Evolutionary conservation across 2,113 vertebrate species (phyloP).

Genomic region (Copsychus sechellarum): DNA sequence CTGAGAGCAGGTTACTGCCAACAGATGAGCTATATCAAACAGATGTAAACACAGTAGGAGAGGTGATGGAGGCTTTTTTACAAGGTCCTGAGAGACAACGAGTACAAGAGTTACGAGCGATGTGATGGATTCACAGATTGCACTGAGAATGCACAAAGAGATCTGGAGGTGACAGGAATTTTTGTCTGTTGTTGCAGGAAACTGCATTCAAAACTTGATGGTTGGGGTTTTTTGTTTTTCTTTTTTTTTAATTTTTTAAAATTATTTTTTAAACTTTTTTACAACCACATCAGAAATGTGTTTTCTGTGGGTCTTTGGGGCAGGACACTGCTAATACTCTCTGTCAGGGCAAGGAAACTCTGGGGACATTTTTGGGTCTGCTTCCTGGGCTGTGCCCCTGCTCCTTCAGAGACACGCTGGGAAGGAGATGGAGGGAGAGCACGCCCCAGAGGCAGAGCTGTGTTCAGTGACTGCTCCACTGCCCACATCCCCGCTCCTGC

Average conservation of each 20-base stretch:
- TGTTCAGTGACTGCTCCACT: background rate
- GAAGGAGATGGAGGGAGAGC: background rate
- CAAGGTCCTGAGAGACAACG: background rate
- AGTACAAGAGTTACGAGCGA: background rate
- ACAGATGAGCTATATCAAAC: background rate
- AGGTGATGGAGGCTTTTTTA: background rate
- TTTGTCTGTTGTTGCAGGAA: background rate
- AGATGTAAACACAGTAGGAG: slow-evolving; percentile 34
- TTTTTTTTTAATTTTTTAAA: too few species aligned
- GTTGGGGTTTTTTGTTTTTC: background rate
- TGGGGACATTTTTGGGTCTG: background rate
- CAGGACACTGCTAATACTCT: background rate
- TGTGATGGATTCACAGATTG: background rate
- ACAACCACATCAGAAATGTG: background rate
- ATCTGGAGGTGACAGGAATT: background rate
- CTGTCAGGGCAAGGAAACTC: background rate
- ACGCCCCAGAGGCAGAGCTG: background rate
- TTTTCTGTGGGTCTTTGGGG: background rate
- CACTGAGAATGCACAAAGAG: slow-evolving; percentile 4
- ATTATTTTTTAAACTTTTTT: background rate
- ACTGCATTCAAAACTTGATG: background rate
- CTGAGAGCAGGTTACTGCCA: background rate
- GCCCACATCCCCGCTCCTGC: background rate
- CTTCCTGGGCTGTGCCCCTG: background rate
- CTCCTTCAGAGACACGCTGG: background rate